These are phyloP conservation scores for Oscheius sp. DNA, from an alignment of 1,140 invertebrate genomes.

Conservation along the genomic window DNA sequence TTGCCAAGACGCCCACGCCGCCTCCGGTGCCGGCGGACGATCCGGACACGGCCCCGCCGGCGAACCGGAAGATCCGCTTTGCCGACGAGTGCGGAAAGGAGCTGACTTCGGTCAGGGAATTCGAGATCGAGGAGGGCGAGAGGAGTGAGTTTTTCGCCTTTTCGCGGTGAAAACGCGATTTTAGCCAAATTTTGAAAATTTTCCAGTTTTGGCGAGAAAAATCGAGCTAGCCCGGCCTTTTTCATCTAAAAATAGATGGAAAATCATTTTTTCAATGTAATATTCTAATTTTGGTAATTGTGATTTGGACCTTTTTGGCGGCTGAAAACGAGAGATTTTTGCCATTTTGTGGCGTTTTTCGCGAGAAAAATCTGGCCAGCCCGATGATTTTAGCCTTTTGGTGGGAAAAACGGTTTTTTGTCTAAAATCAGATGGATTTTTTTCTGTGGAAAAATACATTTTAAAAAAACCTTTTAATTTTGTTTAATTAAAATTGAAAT, in stretches of 20 bases:
- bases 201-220: background rate
- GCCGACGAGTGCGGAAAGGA: conserved; percentile 18
- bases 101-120: background rate
- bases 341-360: too few species aligned
- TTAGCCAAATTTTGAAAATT: background rate
- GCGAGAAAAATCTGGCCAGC: too few species aligned
- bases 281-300: too few species aligned
- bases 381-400: too few species aligned
- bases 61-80: conserved; percentile 11
- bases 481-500: background rate
- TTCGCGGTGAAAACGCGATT: background rate
- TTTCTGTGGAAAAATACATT: too few species aligned
- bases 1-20: background rate
- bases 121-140: conserved; percentile 26
- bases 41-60: background rate
- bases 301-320: too few species aligned
- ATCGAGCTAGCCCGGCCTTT: too few species aligned
- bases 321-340: too few species aligned
- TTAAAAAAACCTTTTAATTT: background rate
- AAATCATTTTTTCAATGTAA: too few species aligned
- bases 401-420: too few species aligned
- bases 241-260: too few species aligned
- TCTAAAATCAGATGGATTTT: too few species aligned
- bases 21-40: background rate
- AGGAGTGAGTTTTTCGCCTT: conserved; percentile 14